phyloP scores from a whole-genome alignment of 2,797 vertebrate genomes.

The Coccyzus lansbergi region DNA sequence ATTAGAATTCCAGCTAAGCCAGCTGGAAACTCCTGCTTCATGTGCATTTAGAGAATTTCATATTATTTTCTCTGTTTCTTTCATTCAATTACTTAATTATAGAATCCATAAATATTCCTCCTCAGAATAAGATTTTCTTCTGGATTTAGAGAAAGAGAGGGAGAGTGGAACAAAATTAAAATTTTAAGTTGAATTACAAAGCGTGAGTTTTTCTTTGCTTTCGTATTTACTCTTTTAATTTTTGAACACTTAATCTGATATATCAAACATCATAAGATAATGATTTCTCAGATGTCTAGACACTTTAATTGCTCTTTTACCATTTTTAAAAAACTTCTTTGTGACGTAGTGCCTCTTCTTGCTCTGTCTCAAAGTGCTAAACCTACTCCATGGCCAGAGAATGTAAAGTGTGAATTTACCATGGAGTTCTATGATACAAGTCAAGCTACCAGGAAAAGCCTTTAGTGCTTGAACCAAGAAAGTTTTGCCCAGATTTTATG shows the following conservation, averaged over 20 bases:
- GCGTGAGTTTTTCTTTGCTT: not conserved
- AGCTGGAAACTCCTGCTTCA: not conserved
- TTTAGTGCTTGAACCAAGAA: not conserved
- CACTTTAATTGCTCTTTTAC: not conserved
- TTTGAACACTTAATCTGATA: not conserved
- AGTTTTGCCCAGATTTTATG: not conserved
- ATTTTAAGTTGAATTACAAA: not conserved
- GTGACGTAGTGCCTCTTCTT: not conserved
- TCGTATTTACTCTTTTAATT: not conserved
- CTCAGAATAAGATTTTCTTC: constrained; percentile 13
- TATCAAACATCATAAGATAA: not conserved
- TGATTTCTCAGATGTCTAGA: constrained; percentile 11
- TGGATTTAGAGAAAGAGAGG: not conserved
- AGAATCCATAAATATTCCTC: not conserved
- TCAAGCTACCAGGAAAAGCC: not conserved
- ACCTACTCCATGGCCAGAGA: not conserved
- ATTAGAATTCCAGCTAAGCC: not conserved
- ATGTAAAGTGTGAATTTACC: not conserved
- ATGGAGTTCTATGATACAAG: not conserved
- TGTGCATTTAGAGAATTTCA: not conserved
- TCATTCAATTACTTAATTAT: not conserved
- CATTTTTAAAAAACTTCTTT: not conserved
- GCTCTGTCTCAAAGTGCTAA: not conserved
- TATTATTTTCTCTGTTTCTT: not conserved
- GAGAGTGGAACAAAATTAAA: not conserved